Evolutionary conservation across 2,113 vertebrate species (phyloP), one percentile per base, ranked within the genome.

Genomic region (Alethe diademata): DNA sequence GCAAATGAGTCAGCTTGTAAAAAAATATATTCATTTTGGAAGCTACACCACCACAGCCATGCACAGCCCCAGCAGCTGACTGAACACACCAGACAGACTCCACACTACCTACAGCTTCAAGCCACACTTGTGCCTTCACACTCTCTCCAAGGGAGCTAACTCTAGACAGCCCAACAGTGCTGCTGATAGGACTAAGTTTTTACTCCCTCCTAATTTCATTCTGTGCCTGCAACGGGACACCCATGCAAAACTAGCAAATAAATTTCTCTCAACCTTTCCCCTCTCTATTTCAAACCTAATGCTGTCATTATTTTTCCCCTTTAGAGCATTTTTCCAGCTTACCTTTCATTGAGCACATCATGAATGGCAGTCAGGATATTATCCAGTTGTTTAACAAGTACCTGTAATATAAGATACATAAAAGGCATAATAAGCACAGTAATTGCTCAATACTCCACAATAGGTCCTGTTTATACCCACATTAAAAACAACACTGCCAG

Each of bases 281-380:
- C 12, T 12, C 22, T 74, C 53, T 19, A 5, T 8, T 66, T 16
- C 47, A 89, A 84, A 78, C 18, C 12, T 47, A 73, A 66, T 0
- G 0, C 25, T 45, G 42, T 35, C 33, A 38, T 12, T 6, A 18
- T 18, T 86, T 69, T 69, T 65, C 54, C 20, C 45, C 24, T 60
- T 75, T 12, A 69, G 57, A 89, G 23, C 22, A 11, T 36, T 88
- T 51, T 82, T 42, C 28, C 80, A 83, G 25, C 97, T 97, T 98
- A 99, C 99, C 99, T 99, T 98, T 99, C 99, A 96, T 99, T 99
- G 86, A 99, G 98, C 93, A 99, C 98, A 97, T 99, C 99, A 90
- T 99, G 99, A 96, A 99, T 97, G 94, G 99, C 99, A 98, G 98
- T 98, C 98, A 99, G 98, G 98, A 99, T 99, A 97, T 98, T 98